Percentiles rank a stretch among this genome's conserved stretches.
These are phyloP conservation scores for Spilosoma lubricipeda DNA, from an alignment of 2,888 invertebrate species.

Conservation along the genomic window DNA sequence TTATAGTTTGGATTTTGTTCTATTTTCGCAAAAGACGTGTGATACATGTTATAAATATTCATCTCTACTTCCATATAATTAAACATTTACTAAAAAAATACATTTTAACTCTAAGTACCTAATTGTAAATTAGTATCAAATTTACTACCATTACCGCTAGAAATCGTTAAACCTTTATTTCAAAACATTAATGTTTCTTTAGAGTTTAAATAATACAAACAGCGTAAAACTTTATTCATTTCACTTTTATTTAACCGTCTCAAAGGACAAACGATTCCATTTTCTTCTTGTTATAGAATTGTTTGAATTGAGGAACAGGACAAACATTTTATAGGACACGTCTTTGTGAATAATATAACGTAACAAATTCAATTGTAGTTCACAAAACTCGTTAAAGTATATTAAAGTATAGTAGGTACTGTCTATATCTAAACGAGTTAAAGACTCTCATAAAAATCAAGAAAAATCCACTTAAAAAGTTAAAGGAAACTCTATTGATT, in stretches of 20 bases:
- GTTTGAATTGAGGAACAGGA: not conserved
- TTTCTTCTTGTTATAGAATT: not conserved
- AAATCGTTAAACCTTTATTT: not conserved
- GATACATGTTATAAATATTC: no score
- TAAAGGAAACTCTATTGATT: conserved; percentile 24
- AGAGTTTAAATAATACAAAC: not conserved
- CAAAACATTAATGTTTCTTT: not conserved
- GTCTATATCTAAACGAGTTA: conserved; percentile 31
- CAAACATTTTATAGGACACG: conserved; percentile 6
- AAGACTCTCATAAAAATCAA: conserved; percentile 28
- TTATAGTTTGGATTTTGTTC: no score
- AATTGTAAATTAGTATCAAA: not conserved
- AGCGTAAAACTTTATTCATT: not conserved
- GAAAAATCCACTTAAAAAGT: conserved; percentile 30
- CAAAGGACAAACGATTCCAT: not conserved
- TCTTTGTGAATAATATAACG: conserved; percentile 29
- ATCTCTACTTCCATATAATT: no score
- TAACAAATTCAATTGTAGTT: conserved; percentile 32
- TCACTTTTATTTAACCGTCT: not conserved
- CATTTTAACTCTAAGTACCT: not conserved
- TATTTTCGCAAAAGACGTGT: no score
- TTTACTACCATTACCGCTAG: not conserved
- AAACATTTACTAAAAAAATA: no score
- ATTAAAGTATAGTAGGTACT: conserved; percentile 27
- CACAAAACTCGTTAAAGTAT: conserved; percentile 35